A percentile compares a stretch with the other conserved stretches of the same genome.
Evolutionary conservation across 2,113 vertebrate species (phyloP).

Genomic region (Nestor notabilis): DNA sequence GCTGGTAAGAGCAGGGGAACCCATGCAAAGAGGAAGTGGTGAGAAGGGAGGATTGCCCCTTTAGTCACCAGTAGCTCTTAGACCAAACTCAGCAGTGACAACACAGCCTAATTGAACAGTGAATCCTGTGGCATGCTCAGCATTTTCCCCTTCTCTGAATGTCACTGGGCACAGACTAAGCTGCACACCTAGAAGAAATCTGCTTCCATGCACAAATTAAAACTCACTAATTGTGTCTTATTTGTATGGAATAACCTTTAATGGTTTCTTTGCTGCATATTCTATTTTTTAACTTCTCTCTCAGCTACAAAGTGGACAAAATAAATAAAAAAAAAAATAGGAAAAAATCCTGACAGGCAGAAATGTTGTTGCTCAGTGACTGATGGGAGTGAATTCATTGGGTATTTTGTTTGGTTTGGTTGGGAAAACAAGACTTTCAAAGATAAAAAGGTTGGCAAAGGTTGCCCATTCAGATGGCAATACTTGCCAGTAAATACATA

Average conservation of each 20-base stretch:
- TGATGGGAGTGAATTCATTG: neutral
- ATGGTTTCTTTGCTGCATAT: neutral
- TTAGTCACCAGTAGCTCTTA: slow-evolving; percentile 22
- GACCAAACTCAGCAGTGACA: neutral
- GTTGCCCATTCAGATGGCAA: neutral
- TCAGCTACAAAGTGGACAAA: neutral
- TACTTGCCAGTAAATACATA: neutral
- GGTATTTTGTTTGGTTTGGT: neutral
- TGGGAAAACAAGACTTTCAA: neutral
- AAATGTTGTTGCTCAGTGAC: neutral
- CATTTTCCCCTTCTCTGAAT: neutral
- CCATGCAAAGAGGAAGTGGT: neutral
- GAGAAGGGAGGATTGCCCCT: neutral
- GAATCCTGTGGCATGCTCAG: neutral
- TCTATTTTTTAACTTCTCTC: neutral
- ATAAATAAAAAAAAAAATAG: neutral
- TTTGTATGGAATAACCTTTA: neutral
- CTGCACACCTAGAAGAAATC: neutral
- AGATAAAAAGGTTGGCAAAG: neutral
- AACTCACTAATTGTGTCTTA: neutral
- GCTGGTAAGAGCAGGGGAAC: neutral
- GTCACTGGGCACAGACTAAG: neutral
- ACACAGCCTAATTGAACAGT: slow-evolving; percentile 21
- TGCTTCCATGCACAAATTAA: neutral
- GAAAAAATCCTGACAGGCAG: neutral